phyloP scores from a whole-genome alignment of 35 echinoderm and acorn worm genomes.

The Holothuria glaberrima region DNA sequence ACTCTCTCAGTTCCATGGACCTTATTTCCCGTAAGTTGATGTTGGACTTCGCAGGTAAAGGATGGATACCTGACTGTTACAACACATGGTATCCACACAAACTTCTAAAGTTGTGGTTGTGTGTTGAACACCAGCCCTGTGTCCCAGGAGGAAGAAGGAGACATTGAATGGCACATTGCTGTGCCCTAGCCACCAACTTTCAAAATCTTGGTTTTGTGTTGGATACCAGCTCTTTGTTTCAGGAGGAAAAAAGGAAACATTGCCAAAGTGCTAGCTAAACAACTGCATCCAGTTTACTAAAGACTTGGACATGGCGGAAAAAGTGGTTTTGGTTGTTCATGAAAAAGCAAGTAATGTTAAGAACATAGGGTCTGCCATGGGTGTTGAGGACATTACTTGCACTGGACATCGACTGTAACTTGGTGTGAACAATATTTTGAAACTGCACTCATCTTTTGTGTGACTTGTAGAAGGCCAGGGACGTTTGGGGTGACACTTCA shows the following conservation, averaged over 20 bases:
- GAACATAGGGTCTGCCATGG: too few relatives aligned
- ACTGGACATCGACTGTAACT: background rate
- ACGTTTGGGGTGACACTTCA: background rate
- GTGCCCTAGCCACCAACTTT: background rate
- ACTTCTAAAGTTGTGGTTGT: background rate
- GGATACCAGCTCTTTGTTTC: too few relatives aligned
- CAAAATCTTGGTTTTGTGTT: too few relatives aligned
- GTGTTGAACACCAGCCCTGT: background rate
- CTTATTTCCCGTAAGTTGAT: conserved; percentile 22
- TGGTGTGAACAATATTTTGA: background rate
- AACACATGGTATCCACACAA: background rate
- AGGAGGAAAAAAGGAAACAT: too few relatives aligned
- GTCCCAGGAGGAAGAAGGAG: background rate
- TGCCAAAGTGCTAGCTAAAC: background rate
- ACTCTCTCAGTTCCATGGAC: too few relatives aligned
- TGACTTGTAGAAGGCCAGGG: background rate
- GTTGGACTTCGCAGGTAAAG: conserved; percentile 35
- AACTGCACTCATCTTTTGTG: background rate
- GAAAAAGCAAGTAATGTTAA: too few relatives aligned
- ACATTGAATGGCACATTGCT: background rate
- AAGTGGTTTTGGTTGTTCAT: too few relatives aligned
- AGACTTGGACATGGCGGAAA: too few relatives aligned
- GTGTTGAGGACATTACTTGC: background rate
- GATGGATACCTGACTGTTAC: conserved; percentile 57
- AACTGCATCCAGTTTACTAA: too few relatives aligned